Conservation (phyloP, 2,888 invertebrate species). For the Thereva unica region DNA sequence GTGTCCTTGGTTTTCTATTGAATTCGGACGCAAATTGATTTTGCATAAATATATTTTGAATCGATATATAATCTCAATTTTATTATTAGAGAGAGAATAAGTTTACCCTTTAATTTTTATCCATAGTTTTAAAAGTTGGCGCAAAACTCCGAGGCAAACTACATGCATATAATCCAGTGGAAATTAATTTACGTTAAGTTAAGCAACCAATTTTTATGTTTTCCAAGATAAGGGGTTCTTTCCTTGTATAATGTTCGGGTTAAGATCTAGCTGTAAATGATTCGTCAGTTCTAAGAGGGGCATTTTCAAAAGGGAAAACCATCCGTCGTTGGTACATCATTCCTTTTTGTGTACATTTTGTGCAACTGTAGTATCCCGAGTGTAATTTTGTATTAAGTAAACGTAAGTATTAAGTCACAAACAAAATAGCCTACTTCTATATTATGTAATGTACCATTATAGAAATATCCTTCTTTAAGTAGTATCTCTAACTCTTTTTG, state of each 20-base stretch:
- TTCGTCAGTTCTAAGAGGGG: background rate
- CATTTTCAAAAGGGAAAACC: constrained; percentile 12
- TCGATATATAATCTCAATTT: background rate
- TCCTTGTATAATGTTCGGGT: background rate
- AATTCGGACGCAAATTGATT: too few relatives aligned
- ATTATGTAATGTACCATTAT: background rate
- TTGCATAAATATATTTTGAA: background rate
- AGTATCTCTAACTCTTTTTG: constrained; percentile 1
- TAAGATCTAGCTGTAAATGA: constrained; percentile 4
- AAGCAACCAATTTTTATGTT: background rate
- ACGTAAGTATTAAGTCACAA: constrained; percentile 12
- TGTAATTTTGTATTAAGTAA: constrained; percentile 7
- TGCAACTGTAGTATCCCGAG: constrained; percentile 11
- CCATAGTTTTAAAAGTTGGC: background rate
- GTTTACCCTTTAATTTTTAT: background rate
- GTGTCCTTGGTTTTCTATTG: too few relatives aligned
- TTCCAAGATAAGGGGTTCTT: constrained; percentile 11
- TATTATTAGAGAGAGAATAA: background rate
- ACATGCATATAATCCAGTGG: constrained; percentile 29
- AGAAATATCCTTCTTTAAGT: background rate
- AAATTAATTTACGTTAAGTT: constrained; percentile 6
- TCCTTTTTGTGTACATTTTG: constrained; percentile 24
- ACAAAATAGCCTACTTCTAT: constrained; percentile 3
- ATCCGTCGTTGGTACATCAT: background rate
- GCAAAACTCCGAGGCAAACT: too few relatives aligned